phyloP scores from a whole-genome alignment of 1,140 invertebrate genomes.

The Mycetomoellerius zeteki region DNA sequence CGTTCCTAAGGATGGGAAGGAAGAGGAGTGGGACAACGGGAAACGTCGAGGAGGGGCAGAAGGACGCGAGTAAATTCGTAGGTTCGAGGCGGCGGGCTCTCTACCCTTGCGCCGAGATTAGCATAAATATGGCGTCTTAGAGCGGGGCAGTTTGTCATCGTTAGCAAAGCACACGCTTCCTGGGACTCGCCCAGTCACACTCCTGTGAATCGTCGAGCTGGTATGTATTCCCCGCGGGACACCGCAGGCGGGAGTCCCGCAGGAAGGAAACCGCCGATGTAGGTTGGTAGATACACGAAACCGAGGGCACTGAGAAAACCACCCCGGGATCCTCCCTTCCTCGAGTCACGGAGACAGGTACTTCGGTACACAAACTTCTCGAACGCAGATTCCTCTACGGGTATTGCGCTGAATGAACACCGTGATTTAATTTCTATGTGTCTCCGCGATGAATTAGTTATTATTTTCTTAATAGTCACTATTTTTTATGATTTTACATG shows the following conservation, averaged over 20 bases:
- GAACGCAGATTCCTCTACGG: slow-evolving; percentile 73
- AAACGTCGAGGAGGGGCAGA: slow-evolving; percentile 7
- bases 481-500: background rate
- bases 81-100: slow-evolving; percentile 68
- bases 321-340: slow-evolving; percentile 30
- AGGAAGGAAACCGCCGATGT: slow-evolving; percentile 80
- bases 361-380: slow-evolving; percentile 73
- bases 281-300: slow-evolving; percentile 69
- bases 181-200: slow-evolving; percentile 85
- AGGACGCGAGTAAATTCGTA: slow-evolving; percentile 62
- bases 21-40: background rate
- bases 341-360: slow-evolving; percentile 69
- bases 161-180: slow-evolving; percentile 88
- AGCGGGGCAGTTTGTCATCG: slow-evolving; percentile 86
- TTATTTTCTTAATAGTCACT: background rate
- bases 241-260: slow-evolving; percentile 68
- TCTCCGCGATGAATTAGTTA: slow-evolving; percentile 1
- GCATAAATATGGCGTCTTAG: slow-evolving; percentile 87
- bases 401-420: slow-evolving; percentile 39
- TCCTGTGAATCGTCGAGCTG: slow-evolving; percentile 79
- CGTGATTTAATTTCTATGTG: slow-evolving; percentile 59
- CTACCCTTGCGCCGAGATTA: slow-evolving; percentile 82
- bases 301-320: slow-evolving; percentile 39
- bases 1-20: background rate
- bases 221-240: slow-evolving; percentile 76